Conservation (phyloP, 2,113 vertebrate species). For the Guaruba guarouba region DNA sequence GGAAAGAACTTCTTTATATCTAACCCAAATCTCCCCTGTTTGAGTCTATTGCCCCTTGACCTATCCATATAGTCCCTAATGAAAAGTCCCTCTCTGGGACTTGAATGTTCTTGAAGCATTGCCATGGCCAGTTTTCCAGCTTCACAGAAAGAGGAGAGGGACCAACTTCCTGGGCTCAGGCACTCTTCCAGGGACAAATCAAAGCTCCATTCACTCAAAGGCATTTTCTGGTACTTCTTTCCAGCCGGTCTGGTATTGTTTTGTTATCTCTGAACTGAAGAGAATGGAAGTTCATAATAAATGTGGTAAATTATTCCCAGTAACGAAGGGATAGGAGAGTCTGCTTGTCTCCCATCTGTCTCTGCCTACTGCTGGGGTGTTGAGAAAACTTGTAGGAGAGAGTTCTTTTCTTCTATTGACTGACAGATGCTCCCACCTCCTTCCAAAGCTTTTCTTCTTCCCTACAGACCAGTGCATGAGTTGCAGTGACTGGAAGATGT, state of each 20-base stretch:
- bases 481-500: not conserved
- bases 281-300: fast-evolving
- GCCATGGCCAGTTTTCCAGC: not conserved
- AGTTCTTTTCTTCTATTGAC: not conserved
- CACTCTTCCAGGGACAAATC: not conserved
- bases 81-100: not conserved
- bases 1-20: not conserved
- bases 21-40: not conserved
- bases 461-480: fast-evolving
- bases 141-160: not conserved
- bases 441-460: not conserved
- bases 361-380: not conserved
- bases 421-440: not conserved
- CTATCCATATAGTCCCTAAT: not conserved
- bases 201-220: not conserved
- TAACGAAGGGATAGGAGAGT: not conserved
- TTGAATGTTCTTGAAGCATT: not conserved
- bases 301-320: not conserved
- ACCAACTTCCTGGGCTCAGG: not conserved
- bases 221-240: not conserved
- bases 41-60: not conserved
- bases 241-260: not conserved
- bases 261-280: not conserved
- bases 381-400: not conserved
- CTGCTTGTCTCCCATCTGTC: not conserved